These are phyloP conservation scores for Disparrhopalites patrizii DNA, from an alignment of 2,888 invertebrate species.

Conservation along the genomic window DNA sequence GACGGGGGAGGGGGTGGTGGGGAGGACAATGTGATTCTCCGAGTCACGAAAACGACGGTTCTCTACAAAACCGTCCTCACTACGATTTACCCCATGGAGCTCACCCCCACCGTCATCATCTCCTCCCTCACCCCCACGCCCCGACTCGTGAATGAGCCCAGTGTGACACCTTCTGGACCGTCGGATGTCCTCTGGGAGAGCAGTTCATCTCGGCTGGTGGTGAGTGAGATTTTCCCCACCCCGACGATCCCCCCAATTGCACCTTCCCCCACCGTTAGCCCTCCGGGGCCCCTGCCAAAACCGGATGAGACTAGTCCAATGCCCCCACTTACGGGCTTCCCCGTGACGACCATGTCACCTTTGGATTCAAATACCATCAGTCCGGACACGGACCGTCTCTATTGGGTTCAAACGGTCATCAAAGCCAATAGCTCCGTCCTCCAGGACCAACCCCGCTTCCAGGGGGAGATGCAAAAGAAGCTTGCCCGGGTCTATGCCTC, in stretches of 20 bases:
- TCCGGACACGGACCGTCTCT: constrained; percentile 24
- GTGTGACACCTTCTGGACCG: background rate
- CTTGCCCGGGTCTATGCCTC: constrained; percentile 45
- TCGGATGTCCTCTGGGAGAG: background rate
- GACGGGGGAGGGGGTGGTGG: constrained; percentile 15
- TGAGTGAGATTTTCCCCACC: background rate
- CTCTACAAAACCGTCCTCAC: constrained; percentile 44
- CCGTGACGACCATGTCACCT: constrained; percentile 1
- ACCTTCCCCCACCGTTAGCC: no score
- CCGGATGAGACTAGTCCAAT: background rate
- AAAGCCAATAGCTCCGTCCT: constrained; percentile 17
- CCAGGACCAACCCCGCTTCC: constrained; percentile 25
- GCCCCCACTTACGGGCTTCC: no score
- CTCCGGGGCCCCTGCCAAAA: background rate
- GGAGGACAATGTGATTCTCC: constrained; percentile 1
- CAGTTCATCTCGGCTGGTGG: background rate
- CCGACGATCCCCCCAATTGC: background rate
- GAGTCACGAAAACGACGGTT: constrained; percentile 45
- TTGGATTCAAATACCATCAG: background rate
- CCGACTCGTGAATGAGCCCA: background rate
- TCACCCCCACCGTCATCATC: constrained; percentile 43
- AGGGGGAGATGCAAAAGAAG: constrained; percentile 39
- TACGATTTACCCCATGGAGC: constrained; percentile 44
- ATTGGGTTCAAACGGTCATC: constrained; percentile 47
- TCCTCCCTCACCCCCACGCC: constrained; percentile 14